These are phyloP conservation scores for Pogona vitticeps DNA, from an alignment of 2,113 vertebrate genomes.

Conservation along the genomic window DNA sequence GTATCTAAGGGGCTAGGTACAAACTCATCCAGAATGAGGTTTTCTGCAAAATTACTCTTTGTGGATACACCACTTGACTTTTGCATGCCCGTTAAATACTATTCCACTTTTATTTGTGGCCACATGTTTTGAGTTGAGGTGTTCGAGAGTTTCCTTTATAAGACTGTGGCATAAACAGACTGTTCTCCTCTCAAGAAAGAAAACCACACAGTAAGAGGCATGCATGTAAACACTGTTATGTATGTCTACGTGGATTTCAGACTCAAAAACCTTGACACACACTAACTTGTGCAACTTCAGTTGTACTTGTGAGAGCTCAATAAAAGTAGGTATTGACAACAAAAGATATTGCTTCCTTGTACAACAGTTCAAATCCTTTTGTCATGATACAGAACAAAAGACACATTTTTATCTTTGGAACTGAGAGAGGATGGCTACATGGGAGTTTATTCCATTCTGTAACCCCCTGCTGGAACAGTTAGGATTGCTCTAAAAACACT, in stretches of 20 bases:
- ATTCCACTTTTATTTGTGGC: constrained; percentile 8
- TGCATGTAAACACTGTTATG: constrained; percentile 7
- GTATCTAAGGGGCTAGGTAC: neutral
- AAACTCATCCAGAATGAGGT: neutral
- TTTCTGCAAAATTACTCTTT: neutral
- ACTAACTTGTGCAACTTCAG: constrained; percentile 9
- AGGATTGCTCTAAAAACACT: too few relatives aligned
- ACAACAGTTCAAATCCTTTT: neutral
- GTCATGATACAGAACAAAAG: neutral
- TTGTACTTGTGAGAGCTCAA: constrained; percentile 19
- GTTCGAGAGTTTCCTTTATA: neutral
- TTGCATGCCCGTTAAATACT: neutral
- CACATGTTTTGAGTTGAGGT: neutral
- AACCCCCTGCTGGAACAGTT: neutral
- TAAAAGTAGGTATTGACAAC: neutral
- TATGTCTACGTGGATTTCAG: constrained; percentile 26
- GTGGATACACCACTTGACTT: neutral
- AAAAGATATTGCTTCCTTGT: neutral
- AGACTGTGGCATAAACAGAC: neutral
- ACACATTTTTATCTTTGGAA: constrained; percentile 22
- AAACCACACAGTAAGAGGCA: neutral
- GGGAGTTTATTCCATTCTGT: neutral
- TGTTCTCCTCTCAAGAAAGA: neutral
- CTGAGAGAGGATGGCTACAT: neutral
- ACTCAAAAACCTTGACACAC: constrained; percentile 6